These are phyloP conservation scores for Tipula helvola DNA, from an alignment of 2,888 invertebrate genomes.

Conservation along the genomic window DNA sequence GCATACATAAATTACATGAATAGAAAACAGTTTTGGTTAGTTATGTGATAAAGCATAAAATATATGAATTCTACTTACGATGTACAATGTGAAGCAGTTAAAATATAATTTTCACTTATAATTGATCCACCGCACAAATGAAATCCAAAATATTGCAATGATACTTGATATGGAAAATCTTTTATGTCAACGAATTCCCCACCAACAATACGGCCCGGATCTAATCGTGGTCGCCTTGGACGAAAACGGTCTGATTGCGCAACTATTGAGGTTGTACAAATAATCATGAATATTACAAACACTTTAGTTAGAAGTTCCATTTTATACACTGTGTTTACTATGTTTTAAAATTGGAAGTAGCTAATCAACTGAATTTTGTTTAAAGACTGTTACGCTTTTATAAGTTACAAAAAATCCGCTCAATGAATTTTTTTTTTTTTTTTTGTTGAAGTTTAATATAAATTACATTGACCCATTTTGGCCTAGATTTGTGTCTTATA, in stretches of 20 bases:
- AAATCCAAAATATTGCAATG: neutral
- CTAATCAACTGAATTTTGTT: neutral
- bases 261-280: neutral
- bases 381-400: neutral
- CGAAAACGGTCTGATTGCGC: neutral
- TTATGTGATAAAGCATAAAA: neutral
- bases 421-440: no score
- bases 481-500: neutral
- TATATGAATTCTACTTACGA: neutral
- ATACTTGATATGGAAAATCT: conserved; percentile 5
- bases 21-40: no score
- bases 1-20: neutral
- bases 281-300: neutral
- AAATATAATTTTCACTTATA: neutral
- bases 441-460: neutral
- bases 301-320: neutral
- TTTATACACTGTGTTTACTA: neutral
- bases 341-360: neutral
- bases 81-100: conserved; percentile 11
- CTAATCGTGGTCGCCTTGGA: neutral
- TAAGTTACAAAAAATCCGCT: neutral
- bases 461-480: neutral
- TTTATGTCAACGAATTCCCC: neutral
- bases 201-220: conserved; percentile 7
- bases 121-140: conserved; percentile 12